Base-by-base conservation (phyloP, 2,113 vertebrate species). In the Triplophysa dalaica region DNA sequence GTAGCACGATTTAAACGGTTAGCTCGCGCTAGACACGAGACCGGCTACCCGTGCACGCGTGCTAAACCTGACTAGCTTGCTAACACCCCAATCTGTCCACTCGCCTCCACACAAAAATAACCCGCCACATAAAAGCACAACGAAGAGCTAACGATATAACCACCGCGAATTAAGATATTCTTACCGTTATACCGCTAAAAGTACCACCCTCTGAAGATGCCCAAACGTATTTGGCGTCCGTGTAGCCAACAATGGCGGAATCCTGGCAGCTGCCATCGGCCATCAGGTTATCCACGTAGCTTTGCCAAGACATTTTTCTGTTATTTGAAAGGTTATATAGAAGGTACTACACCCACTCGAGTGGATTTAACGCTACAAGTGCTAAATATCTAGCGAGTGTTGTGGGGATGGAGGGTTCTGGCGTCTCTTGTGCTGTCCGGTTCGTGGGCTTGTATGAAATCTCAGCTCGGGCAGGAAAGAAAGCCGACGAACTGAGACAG, bases 201-300 rank as follows among this genome's bases (percentile, higher is more conserved):
- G 92, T 91, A 86, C 94, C 93, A 72, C 92, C 94, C 70, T 91
- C 86, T 83, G 90, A 88, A 63, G 93, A 91, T 80, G 94, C 94
- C 94, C 94, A 95, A 61, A 95, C 93, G 87, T 95, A 95, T 89
- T 95, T 95, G 89, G 93, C 93, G 90, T 95, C 93, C 87, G 91
- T 90, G 87, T 93, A 94, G 82, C 94, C 94, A 86, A 95, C 93
- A 90, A 94, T 94, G 93, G 94, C 94, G 92, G 91, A 88, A 88
- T 95, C 94, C 92, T 94, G 94, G 92, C 94, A 95, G 92, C 91
- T 89, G 90, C 93, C 93, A 90, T 94, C 93, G 90, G 90, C 93
- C 94, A 95, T 94, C 92, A 95, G 93, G 92, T 93, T 95, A 81
- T 95, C 94, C 91, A 94, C 93, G 93, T 95, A 94, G 93, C 92